phyloP scores from a whole-genome alignment of 2,888 invertebrate genomes.

The Ganaspis brasiliensis region DNA sequence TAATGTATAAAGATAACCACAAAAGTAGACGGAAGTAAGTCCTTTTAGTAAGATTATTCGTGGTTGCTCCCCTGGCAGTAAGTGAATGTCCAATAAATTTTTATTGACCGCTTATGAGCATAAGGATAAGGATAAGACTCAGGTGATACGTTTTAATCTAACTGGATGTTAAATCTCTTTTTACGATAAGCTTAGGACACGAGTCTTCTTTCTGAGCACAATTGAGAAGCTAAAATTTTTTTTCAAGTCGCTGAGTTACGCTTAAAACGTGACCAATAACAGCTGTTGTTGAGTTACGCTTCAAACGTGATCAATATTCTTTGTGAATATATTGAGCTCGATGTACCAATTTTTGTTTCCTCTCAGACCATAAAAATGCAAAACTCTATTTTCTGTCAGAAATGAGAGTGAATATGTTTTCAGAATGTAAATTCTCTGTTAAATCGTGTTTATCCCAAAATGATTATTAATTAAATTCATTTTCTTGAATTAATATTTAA shows the following conservation, averaged over 20 bases:
- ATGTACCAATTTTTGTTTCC: background rate
- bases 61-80: slow-evolving; percentile 14
- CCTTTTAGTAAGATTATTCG: slow-evolving; percentile 27
- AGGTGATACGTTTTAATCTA: slow-evolving; percentile 73
- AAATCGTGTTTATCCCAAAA: no score
- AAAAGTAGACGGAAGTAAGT: background rate
- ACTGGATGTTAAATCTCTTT: slow-evolving; percentile 21
- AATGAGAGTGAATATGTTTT: background rate
- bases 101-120: slow-evolving; percentile 78
- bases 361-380: background rate
- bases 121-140: slow-evolving; percentile 70
- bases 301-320: slow-evolving; percentile 27
- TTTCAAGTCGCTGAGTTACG: slow-evolving; percentile 29
- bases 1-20: slow-evolving; percentile 8
- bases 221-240: slow-evolving; percentile 14
- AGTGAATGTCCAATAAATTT: slow-evolving; percentile 74
- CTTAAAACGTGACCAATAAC: slow-evolving; percentile 34
- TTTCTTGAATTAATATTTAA: no score
- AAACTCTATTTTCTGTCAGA: background rate
- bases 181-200: slow-evolving; percentile 16
- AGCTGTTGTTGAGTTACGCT: slow-evolving; percentile 23
- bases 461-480: no score
- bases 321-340: slow-evolving; percentile 26
- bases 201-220: background rate
- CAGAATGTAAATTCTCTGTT: background rate